Evolutionary conservation across 2,888 invertebrate species (phyloP).

Genomic region (Operophtera brumata): DNA sequence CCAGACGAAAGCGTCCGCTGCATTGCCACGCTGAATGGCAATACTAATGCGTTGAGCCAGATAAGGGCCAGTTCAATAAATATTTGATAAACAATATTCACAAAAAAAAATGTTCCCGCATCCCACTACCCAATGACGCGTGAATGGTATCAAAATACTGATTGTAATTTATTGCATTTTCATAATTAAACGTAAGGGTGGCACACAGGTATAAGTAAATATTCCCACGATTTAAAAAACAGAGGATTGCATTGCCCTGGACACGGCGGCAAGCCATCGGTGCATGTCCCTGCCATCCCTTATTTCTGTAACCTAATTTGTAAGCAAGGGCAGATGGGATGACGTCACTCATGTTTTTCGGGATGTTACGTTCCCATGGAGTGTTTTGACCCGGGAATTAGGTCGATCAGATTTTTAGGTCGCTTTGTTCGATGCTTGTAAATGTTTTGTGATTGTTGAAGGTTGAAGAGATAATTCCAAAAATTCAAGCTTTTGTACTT

Average conservation of each 20-base stretch:
- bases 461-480: background rate
- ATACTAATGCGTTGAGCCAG: too few relatives aligned
- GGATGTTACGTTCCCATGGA: slow-evolving; percentile 42
- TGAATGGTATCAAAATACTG: slow-evolving; percentile 68
- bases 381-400: slow-evolving; percentile 32
- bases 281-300: slow-evolving; percentile 45
- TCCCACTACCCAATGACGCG: slow-evolving; percentile 60
- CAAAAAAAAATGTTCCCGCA: slow-evolving; percentile 39
- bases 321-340: slow-evolving; percentile 45
- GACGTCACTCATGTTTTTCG: slow-evolving; percentile 33
- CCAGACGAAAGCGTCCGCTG: too few relatives aligned
- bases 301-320: slow-evolving; percentile 32
- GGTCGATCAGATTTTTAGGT: slow-evolving; percentile 29
- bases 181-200: slow-evolving; percentile 63
- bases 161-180: slow-evolving; percentile 74
- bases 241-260: slow-evolving; percentile 56
- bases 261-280: slow-evolving; percentile 59
- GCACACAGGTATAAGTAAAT: slow-evolving; percentile 53
- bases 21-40: too few relatives aligned
- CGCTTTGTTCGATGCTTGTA: slow-evolving; percentile 15
- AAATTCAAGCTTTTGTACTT: too few relatives aligned
- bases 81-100: background rate
- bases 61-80: too few relatives aligned
- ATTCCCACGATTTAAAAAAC: slow-evolving; percentile 72
- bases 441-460: slow-evolving; percentile 8